Evolutionary conservation across 1,140 invertebrate species (phyloP), one percentile per base, ranked within the genome.

Genomic region (Conus betulinus): DNA sequence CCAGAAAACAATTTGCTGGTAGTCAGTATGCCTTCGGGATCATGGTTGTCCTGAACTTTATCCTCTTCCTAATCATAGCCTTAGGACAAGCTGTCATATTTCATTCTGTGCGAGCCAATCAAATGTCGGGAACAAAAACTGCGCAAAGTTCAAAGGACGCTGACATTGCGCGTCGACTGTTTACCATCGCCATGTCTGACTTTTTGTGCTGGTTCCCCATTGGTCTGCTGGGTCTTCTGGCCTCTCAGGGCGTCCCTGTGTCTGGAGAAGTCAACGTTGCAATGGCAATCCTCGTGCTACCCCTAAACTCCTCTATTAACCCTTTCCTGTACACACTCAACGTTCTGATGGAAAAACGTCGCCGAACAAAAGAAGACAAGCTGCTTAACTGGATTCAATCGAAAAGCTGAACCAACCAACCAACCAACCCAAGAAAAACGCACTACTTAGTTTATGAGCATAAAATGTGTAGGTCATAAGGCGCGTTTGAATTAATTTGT

Each of bases 181-280:
- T 78, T 10, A 78, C 27, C 27, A 39, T 78, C 10, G 74, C 74
- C n/a, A 78, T 78, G 74, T 78, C 23, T 78, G 74, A 78, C 74
- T n/a, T 39, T 78, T 2, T 78, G 23, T 78, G 74, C 74, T 78
- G 74, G 74, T 78, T 78, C 10, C 74, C 27, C 10, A 78, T 78
- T 78, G 23, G 23, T 39, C 27, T 39, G 27, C 5, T 15, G 10
- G 74, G 23, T 25, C 23, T 78, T 2, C n/a, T 78, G 27, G 74
- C 74, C 11, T 15, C 74, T 20, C n/a, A 20, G n/a, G 74, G n/a
- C n/a, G 74, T 78, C 1, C 15, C n/a, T 39, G 10, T 78, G 11
- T n/a, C 74, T 25, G 27, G 74, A 11, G 74, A 78, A 23, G 74
- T 78, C 23, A 78, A 78, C 74, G 74, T 78, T n/a, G 23, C 27